Conservation (phyloP, 2,888 invertebrate species). For the Chaitophorus viminalis region DNA sequence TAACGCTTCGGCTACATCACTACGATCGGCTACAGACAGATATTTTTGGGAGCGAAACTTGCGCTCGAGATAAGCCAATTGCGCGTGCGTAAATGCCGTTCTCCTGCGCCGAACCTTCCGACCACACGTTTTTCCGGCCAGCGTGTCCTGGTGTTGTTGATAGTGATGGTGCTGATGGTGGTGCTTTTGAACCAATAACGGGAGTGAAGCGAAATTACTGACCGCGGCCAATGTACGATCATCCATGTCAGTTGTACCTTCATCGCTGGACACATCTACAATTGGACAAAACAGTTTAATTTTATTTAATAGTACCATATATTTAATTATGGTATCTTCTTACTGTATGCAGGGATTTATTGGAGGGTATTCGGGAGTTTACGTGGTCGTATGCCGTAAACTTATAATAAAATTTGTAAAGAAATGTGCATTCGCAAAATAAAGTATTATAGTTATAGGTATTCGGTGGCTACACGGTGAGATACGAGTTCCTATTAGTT, state of each 20-base stretch:
- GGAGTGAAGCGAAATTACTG: slow-evolving; percentile 26
- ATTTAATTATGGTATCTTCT: no score
- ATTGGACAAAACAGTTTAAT: background rate
- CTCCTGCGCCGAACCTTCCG: slow-evolving; percentile 85
- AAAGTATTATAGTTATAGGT: no score
- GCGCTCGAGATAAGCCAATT: slow-evolving; percentile 88
- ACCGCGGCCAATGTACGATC: slow-evolving; percentile 45
- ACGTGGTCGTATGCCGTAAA: no score
- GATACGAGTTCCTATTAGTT: no score
- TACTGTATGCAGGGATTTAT: no score
- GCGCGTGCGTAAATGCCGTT: slow-evolving; percentile 94
- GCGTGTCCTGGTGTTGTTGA: slow-evolving; percentile 66
- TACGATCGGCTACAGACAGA: slow-evolving; percentile 90
- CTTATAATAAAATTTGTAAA: no score
- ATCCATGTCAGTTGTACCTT: slow-evolving; percentile 58
- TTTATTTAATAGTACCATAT: background rate
- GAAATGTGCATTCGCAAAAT: no score
- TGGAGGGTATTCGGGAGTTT: no score
- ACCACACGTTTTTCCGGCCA: slow-evolving; percentile 70
- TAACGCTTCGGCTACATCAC: slow-evolving; percentile 90
- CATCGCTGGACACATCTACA: slow-evolving; percentile 35
- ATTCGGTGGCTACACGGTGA: no score
- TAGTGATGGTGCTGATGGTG: slow-evolving; percentile 52
- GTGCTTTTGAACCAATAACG: slow-evolving; percentile 48
- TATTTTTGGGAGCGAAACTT: slow-evolving; percentile 95